Percentiles rank a stretch among this genome's conserved stretches.
Conservation (phyloP, 2,888 invertebrate genomes). For the Achlya flavicornis region DNA sequence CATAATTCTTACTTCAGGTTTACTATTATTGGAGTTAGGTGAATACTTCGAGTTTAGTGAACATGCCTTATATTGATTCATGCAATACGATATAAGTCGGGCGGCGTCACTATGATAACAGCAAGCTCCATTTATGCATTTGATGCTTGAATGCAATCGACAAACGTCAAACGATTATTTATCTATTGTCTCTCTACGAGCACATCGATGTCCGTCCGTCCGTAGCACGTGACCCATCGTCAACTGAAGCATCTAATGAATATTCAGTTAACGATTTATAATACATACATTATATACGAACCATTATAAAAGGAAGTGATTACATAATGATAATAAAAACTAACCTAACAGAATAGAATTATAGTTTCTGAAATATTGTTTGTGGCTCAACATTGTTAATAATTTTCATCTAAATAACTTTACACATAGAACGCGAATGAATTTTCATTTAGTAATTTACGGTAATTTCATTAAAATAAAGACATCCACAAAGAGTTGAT, state of each 20-base stretch:
- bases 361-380: no score
- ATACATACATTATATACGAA: not conserved
- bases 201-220: not conserved
- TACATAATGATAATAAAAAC: no score
- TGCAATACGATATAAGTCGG: not conserved
- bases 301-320: not conserved
- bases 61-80: not conserved
- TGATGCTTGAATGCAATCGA: not conserved
- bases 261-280: not conserved
- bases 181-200: not conserved
- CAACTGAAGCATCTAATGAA: not conserved
- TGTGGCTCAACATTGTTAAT: no score
- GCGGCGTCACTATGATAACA: not conserved
- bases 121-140: not conserved
- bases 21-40: no score
- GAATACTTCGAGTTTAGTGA: not conserved
- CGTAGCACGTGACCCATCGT: not conserved
- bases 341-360: no score
- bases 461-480: no score
- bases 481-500: no score
- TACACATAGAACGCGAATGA: no score
- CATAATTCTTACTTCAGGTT: no score
- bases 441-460: no score
- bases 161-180: not conserved
- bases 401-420: no score